phyloP scores from a whole-genome alignment of 30 jellyfish, hydroid and myxozoan genomes.

The Hydractinia echinata region DNA sequence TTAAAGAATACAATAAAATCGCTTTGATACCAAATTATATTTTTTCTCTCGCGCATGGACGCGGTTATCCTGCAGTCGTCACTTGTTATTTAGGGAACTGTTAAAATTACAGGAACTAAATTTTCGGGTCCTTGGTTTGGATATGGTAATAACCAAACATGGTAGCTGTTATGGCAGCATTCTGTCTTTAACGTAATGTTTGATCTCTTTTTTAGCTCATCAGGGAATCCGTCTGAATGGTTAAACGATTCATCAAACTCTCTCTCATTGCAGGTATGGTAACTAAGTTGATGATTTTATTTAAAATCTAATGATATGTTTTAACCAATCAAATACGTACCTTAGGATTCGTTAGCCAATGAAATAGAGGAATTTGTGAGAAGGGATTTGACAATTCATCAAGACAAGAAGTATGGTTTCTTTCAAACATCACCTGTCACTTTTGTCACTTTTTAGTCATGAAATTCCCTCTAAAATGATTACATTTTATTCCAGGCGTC shows the following conservation, averaged over 20 bases:
- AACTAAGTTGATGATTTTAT: neutral
- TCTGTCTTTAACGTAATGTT: too few species aligned
- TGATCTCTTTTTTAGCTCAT: neutral
- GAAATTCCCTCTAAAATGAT: neutral
- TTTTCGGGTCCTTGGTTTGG: too few species aligned
- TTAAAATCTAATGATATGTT: neutral
- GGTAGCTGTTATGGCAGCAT: too few species aligned
- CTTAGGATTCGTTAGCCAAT: slow-evolving; percentile 76
- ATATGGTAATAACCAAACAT: too few species aligned
- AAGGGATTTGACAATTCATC: slow-evolving; percentile 40
- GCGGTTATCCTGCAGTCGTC: too few species aligned
- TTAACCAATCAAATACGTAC: neutral
- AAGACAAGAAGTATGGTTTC: slow-evolving; percentile 7
- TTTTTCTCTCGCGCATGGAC: too few species aligned
- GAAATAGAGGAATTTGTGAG: slow-evolving; percentile 79
- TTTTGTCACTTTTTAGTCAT: neutral
- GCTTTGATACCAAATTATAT: too few species aligned
- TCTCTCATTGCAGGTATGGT: slow-evolving; percentile 4
- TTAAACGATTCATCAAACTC: slow-evolving; percentile 19
- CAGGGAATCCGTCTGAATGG: slow-evolving; percentile 6
- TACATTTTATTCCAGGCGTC: neutral
- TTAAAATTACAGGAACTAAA: too few species aligned
- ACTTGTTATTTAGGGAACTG: too few species aligned
- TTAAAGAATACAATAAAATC: too few species aligned
- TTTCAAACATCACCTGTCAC: neutral